phyloP scores from a whole-genome alignment of 2,888 invertebrate species.

The Diaperis boleti region DNA sequence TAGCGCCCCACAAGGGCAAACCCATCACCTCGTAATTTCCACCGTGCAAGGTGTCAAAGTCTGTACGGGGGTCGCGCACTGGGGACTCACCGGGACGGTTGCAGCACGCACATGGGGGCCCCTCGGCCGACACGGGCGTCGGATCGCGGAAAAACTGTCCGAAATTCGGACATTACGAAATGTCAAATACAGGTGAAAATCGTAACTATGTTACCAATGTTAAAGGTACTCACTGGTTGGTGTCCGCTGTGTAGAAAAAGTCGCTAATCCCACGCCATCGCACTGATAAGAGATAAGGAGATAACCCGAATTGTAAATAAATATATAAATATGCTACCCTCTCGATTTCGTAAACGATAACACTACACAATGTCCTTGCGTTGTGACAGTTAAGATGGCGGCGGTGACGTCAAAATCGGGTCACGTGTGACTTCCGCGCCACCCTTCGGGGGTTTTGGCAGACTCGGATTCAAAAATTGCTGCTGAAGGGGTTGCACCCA shows the following conservation, averaged over 20 bases:
- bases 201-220: slow-evolving; percentile 18
- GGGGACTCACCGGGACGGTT: background rate
- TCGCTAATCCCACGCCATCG: slow-evolving; percentile 18
- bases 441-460: no score
- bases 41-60: slow-evolving; percentile 1
- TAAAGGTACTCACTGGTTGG: slow-evolving; percentile 29
- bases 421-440: slow-evolving; percentile 26
- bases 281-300: slow-evolving; percentile 29
- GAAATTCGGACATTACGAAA: slow-evolving; percentile 36
- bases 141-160: slow-evolving; percentile 17
- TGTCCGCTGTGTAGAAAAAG: slow-evolving; percentile 1
- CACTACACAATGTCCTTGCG: slow-evolving; percentile 39
- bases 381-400: slow-evolving; percentile 43
- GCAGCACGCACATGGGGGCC: background rate
- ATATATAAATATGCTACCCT: slow-evolving; percentile 41
- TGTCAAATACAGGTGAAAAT: slow-evolving; percentile 46
- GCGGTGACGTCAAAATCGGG: slow-evolving; percentile 37
- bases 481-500: no score
- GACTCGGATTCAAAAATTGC: no score
- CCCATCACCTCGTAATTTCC: background rate
- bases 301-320: slow-evolving; percentile 34
- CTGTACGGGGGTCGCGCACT: background rate
- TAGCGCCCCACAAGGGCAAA: slow-evolving; percentile 11
- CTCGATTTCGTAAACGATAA: slow-evolving; percentile 36
- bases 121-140: background rate